Evolutionary conservation across 2,888 invertebrate genomes (phyloP).

Genomic region (Pollenia labialis): DNA sequence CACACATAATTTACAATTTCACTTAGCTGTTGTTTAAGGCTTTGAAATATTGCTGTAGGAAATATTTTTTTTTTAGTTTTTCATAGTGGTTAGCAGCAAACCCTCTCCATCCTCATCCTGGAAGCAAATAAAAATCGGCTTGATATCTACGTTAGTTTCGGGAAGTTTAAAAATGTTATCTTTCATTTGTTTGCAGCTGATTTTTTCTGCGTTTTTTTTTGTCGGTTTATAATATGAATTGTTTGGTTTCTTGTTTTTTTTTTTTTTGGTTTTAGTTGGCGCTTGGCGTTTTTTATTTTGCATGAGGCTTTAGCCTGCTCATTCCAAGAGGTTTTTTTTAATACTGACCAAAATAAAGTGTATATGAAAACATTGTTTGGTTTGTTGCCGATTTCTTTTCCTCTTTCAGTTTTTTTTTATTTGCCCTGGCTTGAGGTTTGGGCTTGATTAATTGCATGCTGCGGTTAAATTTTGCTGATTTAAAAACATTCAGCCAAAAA

Average conservation of each 20-base stretch:
- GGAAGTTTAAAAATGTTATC: constrained; percentile 29
- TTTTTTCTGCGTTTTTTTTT: constrained; percentile 11
- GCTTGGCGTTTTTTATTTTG: constrained; percentile 46
- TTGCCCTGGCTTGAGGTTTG: constrained; percentile 70
- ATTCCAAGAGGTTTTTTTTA: constrained; percentile 24
- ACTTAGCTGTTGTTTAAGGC: constrained; percentile 33
- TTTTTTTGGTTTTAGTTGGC: constrained; percentile 11
- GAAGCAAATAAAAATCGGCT: constrained; percentile 39
- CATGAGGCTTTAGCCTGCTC: constrained; percentile 40
- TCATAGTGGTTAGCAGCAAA: constrained; percentile 44
- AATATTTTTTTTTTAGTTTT: constrained; percentile 2
- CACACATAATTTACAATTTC: constrained; percentile 5
- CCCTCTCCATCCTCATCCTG: neutral
- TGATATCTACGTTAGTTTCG: constrained; percentile 43
- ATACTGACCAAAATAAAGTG: constrained; percentile 6
- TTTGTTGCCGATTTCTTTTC: constrained; percentile 52
- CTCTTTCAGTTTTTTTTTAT: neutral
- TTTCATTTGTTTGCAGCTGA: constrained; percentile 23
- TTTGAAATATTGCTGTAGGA: constrained; percentile 23
- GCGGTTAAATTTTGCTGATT: constrained; percentile 76
- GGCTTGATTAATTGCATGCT: constrained; percentile 76
- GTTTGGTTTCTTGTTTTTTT: constrained; percentile 59
- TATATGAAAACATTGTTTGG: constrained; percentile 12
- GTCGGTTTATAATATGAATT: constrained; percentile 61
- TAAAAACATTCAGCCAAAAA: constrained; percentile 62